Evolutionary conservation across 2,888 invertebrate species (phyloP).

Genomic region (Limnephilus auricula): DNA sequence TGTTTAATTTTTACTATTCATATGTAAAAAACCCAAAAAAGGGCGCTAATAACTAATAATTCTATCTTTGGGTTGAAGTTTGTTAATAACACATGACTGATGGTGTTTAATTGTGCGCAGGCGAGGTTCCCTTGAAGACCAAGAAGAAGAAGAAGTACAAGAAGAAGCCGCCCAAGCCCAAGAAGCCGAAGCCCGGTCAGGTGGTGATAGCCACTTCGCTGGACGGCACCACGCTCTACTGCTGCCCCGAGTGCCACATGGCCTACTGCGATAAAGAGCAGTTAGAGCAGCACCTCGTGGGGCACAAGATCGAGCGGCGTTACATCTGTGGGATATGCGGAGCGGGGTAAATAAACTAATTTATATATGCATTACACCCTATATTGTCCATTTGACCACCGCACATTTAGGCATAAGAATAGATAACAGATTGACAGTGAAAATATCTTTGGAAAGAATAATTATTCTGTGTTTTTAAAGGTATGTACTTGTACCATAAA

Average conservation of each 20-base stretch:
- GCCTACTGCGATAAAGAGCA: conserved; percentile 88
- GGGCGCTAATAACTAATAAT: too few species aligned
- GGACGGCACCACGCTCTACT: conserved; percentile 86
- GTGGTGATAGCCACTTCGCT: conserved; percentile 86
- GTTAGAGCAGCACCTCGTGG: conserved; percentile 86
- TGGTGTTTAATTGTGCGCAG: conserved; percentile 33
- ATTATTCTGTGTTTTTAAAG: too few species aligned
- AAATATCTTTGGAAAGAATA: too few species aligned
- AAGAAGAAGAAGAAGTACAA: conserved; percentile 89
- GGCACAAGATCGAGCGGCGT: conserved; percentile 88
- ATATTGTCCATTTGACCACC: background rate
- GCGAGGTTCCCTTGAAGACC: conserved; percentile 68
- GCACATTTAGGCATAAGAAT: background rate
- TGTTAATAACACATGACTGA: background rate
- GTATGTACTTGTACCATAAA: too few species aligned
- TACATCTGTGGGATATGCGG: conserved; percentile 89
- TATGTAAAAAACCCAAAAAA: too few species aligned
- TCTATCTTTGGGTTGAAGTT: background rate
- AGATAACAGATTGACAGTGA: too few species aligned
- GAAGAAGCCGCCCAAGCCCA: conserved; percentile 88
- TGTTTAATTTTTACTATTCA: too few species aligned
- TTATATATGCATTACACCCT: background rate
- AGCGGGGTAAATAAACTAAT: conserved; percentile 77
- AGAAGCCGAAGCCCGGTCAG: conserved; percentile 88
- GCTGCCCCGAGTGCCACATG: conserved; percentile 90